Percentiles rank a stretch among this genome's conserved stretches.
Conservation (phyloP, 1,140 invertebrate genomes). For the Aradophagus sp. region DNA sequence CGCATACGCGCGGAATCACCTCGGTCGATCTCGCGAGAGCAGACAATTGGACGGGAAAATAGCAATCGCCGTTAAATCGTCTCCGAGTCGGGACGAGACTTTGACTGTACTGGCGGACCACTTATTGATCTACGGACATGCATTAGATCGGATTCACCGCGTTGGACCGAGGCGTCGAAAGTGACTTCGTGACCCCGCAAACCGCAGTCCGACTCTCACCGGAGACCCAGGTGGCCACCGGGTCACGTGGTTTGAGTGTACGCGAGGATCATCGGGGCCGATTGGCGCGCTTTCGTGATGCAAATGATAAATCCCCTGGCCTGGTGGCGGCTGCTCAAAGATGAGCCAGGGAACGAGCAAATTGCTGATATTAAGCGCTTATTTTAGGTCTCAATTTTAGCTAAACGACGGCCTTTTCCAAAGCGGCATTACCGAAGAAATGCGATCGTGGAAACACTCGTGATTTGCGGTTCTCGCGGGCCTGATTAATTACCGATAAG, state of each 20-base stretch:
- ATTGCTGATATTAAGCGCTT: conserved; percentile 35
- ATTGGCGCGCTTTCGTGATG: conserved; percentile 47
- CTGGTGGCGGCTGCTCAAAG: conserved; percentile 30
- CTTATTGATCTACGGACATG: conserved; percentile 44
- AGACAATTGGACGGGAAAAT: conserved; percentile 30
- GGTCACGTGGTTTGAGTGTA: conserved; percentile 33
- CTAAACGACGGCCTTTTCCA: conserved; percentile 24
- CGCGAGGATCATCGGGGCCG: conserved; percentile 30
- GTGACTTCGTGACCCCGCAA: conserved; percentile 40
- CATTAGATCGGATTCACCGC: conserved; percentile 38
- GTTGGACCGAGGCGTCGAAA: conserved; percentile 30
- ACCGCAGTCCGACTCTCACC: conserved; percentile 16
- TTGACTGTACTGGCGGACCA: conserved; percentile 26
- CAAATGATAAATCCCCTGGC: conserved; percentile 46
- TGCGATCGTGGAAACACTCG: conserved; percentile 7
- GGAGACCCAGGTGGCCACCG: conserved; percentile 38
- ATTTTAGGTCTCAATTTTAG: conserved; percentile 42
- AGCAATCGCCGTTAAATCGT: conserved; percentile 30
- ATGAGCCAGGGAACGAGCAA: conserved; percentile 23
- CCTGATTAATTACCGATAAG: conserved; percentile 43
- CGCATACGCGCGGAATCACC: conserved; percentile 17
- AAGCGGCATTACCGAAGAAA: conserved; percentile 6
- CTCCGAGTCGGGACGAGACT: conserved; percentile 16
- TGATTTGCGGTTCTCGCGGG: conserved; percentile 18
- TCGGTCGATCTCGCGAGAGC: conserved; percentile 36